A percentile compares a stretch with the other conserved stretches of the same genome.
phyloP scores from a whole-genome alignment of 2,888 invertebrate genomes.

The Lasioglossum figueresi region DNA sequence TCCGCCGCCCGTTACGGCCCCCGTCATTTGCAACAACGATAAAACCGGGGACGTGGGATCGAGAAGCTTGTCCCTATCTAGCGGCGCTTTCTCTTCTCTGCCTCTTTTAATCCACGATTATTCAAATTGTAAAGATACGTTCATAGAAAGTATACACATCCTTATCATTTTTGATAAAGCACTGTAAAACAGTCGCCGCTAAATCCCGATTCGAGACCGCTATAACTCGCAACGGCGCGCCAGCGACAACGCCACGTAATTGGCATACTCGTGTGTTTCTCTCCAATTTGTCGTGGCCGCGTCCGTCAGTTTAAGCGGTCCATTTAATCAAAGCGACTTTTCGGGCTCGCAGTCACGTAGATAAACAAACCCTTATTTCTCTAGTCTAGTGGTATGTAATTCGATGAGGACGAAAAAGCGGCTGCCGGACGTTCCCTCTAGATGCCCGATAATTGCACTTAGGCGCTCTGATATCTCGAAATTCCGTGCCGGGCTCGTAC shows the following conservation, averaged over 20 bases:
- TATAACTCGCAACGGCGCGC: background rate
- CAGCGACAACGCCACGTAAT: conserved; percentile 41
- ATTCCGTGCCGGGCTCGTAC: background rate
- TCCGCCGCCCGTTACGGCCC: background rate
- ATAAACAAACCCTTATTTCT: conserved; percentile 61
- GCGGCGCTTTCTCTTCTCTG: background rate
- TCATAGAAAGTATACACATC: no score
- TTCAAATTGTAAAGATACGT: no score
- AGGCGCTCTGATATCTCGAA: background rate
- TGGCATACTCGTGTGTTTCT: conserved; percentile 56
- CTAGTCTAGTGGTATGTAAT: conserved; percentile 53
- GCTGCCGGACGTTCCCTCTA: background rate
- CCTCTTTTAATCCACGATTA: no score
- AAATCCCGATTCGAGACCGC: background rate
- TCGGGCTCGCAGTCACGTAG: conserved; percentile 68
- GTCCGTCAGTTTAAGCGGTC: conserved; percentile 65
- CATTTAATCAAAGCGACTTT: conserved; percentile 72
- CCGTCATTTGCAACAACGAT: conserved; percentile 40
- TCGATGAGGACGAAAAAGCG: conserved; percentile 36
- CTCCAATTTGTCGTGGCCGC: conserved; percentile 57
- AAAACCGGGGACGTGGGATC: conserved; percentile 31
- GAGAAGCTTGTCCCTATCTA: conserved; percentile 33
- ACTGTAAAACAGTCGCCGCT: background rate
- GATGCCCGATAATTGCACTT: conserved; percentile 3
- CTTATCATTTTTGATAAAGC: background rate